Evolutionary conservation across 2,888 invertebrate species (phyloP).

Genomic region (Spisula subtruncata): DNA sequence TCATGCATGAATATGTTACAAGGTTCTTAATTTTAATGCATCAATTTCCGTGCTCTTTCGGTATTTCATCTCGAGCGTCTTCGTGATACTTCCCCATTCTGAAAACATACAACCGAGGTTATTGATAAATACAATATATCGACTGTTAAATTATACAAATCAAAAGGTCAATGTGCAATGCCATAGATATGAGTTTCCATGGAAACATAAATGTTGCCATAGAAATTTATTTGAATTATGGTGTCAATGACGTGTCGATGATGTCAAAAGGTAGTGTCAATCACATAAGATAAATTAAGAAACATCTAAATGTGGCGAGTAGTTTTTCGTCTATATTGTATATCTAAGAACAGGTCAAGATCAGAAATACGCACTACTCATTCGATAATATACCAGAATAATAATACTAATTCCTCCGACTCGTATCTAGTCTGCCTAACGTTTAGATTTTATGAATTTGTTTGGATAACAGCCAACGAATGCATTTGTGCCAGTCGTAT

Average conservation of each 20-base stretch:
- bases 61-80: too few relatives aligned
- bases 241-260: neutral
- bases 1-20: too few relatives aligned
- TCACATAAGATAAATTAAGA: neutral
- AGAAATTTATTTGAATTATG: neutral
- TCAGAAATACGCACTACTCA: neutral
- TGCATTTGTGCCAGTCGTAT: conserved; percentile 32
- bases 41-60: too few relatives aligned
- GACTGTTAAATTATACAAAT: too few relatives aligned
- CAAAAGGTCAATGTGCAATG: too few relatives aligned
- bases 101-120: too few relatives aligned
- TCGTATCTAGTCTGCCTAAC: neutral
- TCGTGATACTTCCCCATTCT: too few relatives aligned
- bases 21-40: too few relatives aligned
- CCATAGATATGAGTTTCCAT: neutral
- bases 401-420: neutral
- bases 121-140: too few relatives aligned
- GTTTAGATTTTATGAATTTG: neutral
- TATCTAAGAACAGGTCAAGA: too few relatives aligned
- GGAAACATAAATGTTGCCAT: neutral
- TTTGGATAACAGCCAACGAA: conserved; percentile 29
- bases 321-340: neutral
- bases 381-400: neutral
- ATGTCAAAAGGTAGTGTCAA: neutral
- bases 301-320: neutral